These are phyloP conservation scores for Tortrix viridana DNA, from an alignment of 2,888 invertebrate genomes.

Conservation along the genomic window DNA sequence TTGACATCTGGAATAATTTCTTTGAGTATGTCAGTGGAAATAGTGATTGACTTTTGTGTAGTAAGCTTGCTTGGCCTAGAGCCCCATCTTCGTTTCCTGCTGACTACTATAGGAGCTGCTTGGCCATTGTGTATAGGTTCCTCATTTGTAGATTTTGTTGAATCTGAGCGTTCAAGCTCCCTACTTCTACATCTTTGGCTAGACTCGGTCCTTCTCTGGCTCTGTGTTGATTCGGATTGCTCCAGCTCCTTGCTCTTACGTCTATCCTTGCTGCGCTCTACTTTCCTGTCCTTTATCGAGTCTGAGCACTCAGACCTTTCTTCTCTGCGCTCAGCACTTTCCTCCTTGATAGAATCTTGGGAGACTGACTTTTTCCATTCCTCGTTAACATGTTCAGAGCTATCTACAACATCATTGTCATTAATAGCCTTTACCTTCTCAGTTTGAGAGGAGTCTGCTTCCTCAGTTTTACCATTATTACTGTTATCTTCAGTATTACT, in stretches of 20 bases:
- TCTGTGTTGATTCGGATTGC: background rate
- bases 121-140: constrained; percentile 63
- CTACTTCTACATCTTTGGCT: constrained; percentile 40
- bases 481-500: constrained; percentile 69
- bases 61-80: constrained; percentile 74
- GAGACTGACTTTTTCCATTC: constrained; percentile 25
- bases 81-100: constrained; percentile 78
- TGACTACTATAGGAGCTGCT: constrained; percentile 60
- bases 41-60: constrained; percentile 86
- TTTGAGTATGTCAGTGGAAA: constrained; percentile 90
- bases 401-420: constrained; percentile 76
- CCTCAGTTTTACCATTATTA: constrained; percentile 55
- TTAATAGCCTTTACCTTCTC: constrained; percentile 60
- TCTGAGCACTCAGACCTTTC: constrained; percentile 22
- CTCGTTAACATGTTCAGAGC: constrained; percentile 45
- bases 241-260: background rate
- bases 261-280: constrained; percentile 17
- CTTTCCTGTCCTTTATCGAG: constrained; percentile 11
- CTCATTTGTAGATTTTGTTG: constrained; percentile 54
- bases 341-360: constrained; percentile 15
- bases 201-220: background rate
- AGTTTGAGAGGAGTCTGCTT: constrained; percentile 55
- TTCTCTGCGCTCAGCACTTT: constrained; percentile 23
- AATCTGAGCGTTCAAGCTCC: constrained; percentile 51
- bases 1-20: constrained; percentile 86